Evolutionary conservation across 1,140 invertebrate genomes (phyloP).

Genomic region (Phymorhynchus buccinoides): DNA sequence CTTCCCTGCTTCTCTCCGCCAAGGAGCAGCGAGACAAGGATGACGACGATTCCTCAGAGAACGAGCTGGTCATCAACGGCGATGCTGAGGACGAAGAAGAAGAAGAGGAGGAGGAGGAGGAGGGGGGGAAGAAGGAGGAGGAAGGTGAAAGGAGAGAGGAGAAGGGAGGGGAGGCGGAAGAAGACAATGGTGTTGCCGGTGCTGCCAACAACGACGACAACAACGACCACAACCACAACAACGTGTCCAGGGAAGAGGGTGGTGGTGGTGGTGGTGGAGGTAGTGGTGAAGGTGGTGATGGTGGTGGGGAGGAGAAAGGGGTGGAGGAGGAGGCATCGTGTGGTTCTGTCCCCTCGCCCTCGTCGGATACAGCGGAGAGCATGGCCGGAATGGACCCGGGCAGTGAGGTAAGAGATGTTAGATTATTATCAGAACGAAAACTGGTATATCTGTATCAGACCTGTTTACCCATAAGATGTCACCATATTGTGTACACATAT

Average conservation of each 20-base stretch:
- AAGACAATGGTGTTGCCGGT: background rate
- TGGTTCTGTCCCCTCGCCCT: background rate
- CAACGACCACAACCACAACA: constrained; percentile 41
- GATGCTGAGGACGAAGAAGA: constrained; percentile 34
- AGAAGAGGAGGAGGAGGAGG: constrained; percentile 29
- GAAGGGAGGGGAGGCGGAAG: constrained; percentile 5
- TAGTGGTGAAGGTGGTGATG: constrained; percentile 1
- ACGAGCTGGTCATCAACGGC: constrained; percentile 38
- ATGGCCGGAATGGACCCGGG: background rate
- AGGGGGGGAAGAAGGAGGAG: background rate
- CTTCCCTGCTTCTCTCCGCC: constrained; percentile 49
- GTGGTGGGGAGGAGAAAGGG: too few species aligned
- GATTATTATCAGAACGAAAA: too few species aligned
- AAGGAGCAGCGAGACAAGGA: constrained; percentile 36
- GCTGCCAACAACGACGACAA: background rate
- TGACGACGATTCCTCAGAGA: constrained; percentile 34
- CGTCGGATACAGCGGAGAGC: background rate
- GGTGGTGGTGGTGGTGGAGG: constrained; percentile 9
- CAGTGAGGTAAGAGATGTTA: constrained; percentile 1
- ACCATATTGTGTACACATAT: too few species aligned
- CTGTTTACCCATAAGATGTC: too few species aligned
- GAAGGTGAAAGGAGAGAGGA: constrained; percentile 13
- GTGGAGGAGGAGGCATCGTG: constrained; percentile 28
- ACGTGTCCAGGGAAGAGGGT: constrained; percentile 21
- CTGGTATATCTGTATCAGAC: too few species aligned